Evolutionary conservation across 2,113 vertebrate genomes (phyloP).

Genomic region (Amazona vittata): DNA sequence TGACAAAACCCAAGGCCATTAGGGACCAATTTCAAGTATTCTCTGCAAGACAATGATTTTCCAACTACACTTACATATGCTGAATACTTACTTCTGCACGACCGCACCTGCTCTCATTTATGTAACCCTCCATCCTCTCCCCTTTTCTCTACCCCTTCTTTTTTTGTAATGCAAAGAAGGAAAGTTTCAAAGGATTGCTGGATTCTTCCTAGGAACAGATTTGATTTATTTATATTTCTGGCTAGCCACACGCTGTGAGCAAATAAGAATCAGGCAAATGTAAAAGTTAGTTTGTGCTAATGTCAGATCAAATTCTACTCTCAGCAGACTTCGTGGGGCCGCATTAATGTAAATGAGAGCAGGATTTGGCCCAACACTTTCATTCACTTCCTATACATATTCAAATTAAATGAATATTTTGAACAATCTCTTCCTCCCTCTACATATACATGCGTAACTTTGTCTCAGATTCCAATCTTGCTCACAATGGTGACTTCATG

Average conservation of each 20-base stretch:
- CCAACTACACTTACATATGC: slow-evolving; percentile 90
- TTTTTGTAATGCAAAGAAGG: slow-evolving; percentile 56
- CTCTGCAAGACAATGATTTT: slow-evolving; percentile 91
- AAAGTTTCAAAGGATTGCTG: slow-evolving; percentile 67
- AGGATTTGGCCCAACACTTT: slow-evolving; percentile 55
- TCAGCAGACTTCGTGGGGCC: slow-evolving; percentile 21
- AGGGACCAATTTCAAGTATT: slow-evolving; percentile 91
- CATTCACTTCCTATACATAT: slow-evolving; percentile 47
- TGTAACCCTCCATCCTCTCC: slow-evolving; percentile 64
- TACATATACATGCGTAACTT: slow-evolving; percentile 32
- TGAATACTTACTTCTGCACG: slow-evolving; percentile 86
- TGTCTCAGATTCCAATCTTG: slow-evolving; percentile 5
- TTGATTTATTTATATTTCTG: slow-evolving; percentile 51
- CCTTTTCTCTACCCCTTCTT: slow-evolving; percentile 40
- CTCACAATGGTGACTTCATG: not conserved
- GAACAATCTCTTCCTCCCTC: slow-evolving; percentile 5
- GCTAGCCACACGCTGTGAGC: slow-evolving; percentile 15
- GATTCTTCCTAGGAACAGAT: slow-evolving; percentile 55
- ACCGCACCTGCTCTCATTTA: slow-evolving; percentile 84
- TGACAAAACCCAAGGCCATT: slow-evolving; percentile 89
- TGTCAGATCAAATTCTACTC: slow-evolving; percentile 58
- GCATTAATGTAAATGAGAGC: slow-evolving; percentile 50
- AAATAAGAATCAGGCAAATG: slow-evolving; percentile 55
- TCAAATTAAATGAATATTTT: slow-evolving; percentile 62
- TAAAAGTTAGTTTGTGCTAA: slow-evolving; percentile 66